Percentiles rank a stretch among this genome's conserved stretches.
These are phyloP conservation scores for Adelosebastes latens DNA, from an alignment of 2,797 vertebrate species.

Conservation along the genomic window DNA sequence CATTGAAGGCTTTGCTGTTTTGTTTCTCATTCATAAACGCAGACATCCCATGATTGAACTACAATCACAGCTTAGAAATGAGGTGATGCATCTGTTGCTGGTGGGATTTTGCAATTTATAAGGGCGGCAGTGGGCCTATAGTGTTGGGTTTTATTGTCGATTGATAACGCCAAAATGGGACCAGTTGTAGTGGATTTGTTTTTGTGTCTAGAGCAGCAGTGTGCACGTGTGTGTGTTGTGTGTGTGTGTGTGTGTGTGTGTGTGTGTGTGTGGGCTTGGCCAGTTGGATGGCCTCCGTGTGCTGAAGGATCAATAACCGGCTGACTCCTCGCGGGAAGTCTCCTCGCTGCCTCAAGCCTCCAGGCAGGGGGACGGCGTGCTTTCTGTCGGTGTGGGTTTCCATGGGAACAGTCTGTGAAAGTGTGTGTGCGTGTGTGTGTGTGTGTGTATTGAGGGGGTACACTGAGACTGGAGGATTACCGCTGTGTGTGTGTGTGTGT, in stretches of 20 bases:
- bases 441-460: conserved; percentile 27
- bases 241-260: neutral
- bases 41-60: neutral
- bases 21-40: neutral
- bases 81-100: conserved; percentile 5
- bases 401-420: conserved; percentile 72
- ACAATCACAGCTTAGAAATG: conserved; percentile 12
- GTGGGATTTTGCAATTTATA: neutral
- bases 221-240: neutral
- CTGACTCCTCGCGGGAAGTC: conserved; percentile 69
- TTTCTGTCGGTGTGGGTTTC: conserved; percentile 74
- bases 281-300: conserved; percentile 37
- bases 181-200: neutral
- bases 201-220: neutral
- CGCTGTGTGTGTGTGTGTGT: neutral
- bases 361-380: conserved; percentile 59
- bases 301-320: conserved; percentile 70
- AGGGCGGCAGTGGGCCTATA: neutral
- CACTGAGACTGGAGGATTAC: conserved; percentile 41
- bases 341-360: conserved; percentile 48
- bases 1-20: neutral
- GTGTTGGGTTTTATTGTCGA: neutral
- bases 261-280: neutral
- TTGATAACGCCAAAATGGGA: neutral
- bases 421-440: conserved; percentile 14